These are phyloP conservation scores for Drosophila trapezifrons DNA, from an alignment of 1,140 invertebrate species.

Conservation along the genomic window DNA sequence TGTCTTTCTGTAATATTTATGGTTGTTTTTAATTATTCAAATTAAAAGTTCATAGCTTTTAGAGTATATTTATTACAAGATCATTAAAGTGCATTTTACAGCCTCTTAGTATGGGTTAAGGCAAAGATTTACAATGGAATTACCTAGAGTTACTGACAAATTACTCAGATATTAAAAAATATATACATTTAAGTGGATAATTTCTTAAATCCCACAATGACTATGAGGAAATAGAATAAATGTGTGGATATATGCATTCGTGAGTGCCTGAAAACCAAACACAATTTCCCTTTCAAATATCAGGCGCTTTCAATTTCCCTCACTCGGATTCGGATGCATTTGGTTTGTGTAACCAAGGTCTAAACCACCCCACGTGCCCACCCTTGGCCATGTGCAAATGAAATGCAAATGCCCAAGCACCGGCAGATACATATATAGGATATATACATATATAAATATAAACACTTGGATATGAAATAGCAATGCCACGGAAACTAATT, in stretches of 20 bases:
- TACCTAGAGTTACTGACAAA: background rate
- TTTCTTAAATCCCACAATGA: background rate
- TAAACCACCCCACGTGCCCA: constrained; percentile 30
- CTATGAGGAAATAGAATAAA: background rate
- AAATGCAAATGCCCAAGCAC: constrained; percentile 27
- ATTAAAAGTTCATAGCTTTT: constrained; percentile 8
- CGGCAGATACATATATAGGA: background rate
- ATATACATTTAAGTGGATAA: background rate
- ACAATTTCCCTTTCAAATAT: constrained; percentile 29
- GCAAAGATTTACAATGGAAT: background rate
- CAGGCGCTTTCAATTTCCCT: constrained; percentile 27
- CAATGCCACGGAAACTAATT: constrained; percentile 69
- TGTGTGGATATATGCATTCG: background rate
- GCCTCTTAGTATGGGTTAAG: background rate
- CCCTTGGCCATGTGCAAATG: constrained; percentile 27
- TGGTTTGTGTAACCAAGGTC: constrained; percentile 18
- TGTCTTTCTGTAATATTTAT: constrained; percentile 26
- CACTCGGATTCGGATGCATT: constrained; percentile 9
- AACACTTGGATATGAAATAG: constrained; percentile 58
- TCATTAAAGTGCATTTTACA: constrained; percentile 3
- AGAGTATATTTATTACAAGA: constrained; percentile 1
- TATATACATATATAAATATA: constrained; percentile 40
- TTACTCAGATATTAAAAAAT: background rate
- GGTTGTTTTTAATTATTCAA: constrained; percentile 13
- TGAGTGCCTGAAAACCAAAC: constrained; percentile 3